Conservation (phyloP, 2,113 vertebrate genomes). For the Erpornis zantholeuca region DNA sequence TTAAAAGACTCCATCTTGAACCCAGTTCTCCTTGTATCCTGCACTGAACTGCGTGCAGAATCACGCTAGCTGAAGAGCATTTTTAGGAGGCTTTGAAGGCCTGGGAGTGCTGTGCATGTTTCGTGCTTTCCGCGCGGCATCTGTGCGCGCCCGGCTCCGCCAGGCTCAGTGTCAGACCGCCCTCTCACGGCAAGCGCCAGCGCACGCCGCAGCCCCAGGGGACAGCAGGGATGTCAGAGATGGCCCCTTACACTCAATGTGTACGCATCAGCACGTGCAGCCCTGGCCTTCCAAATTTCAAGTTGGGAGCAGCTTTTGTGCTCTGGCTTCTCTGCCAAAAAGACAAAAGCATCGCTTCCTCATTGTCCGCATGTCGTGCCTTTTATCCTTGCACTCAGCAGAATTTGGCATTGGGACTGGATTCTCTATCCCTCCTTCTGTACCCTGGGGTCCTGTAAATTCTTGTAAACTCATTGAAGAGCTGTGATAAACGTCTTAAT, state of each 20-base stretch:
- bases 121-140: background rate
- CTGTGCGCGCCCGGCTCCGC: background rate
- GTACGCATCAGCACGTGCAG: background rate
- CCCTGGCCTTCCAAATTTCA: background rate
- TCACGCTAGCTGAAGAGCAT: background rate
- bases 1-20: background rate
- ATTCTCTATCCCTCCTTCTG: background rate
- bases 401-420: background rate
- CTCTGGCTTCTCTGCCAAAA: background rate
- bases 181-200: slow-evolving; percentile 16
- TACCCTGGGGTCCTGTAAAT: background rate
- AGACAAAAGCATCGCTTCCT: background rate
- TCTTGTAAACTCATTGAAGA: background rate
- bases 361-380: rapidly evolving
- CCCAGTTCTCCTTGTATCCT: background rate
- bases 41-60: background rate
- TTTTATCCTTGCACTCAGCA: background rate
- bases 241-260: rapidly evolving
- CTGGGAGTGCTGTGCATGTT: background rate
- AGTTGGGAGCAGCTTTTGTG: rapidly evolving
- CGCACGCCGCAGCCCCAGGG: background rate
- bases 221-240: background rate
- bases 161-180: slow-evolving; percentile 25
- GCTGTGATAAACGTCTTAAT: background rate
- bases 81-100: background rate